Evolutionary conservation across 2,888 invertebrate species (phyloP).

Genomic region (Ryuthela nishihirai): DNA sequence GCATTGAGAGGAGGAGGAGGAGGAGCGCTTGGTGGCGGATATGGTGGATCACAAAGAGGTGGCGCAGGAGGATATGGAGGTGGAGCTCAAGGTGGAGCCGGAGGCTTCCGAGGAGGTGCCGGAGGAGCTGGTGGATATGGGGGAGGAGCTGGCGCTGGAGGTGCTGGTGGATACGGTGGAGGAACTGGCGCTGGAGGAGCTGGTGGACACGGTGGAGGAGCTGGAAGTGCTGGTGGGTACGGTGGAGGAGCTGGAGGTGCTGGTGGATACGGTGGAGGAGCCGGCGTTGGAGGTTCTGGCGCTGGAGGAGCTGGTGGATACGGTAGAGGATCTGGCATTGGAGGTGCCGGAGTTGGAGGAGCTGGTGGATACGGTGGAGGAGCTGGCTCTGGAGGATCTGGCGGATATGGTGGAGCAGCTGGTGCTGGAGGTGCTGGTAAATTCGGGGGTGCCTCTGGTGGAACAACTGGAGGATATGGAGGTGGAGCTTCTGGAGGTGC

Average conservation of each 20-base stretch:
- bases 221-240: constrained; percentile 15
- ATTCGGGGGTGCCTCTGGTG: background rate
- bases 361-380: too few species aligned
- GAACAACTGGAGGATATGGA: background rate
- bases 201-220: constrained; percentile 8
- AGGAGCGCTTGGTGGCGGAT: too few species aligned
- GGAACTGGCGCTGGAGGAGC: too few species aligned
- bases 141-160: background rate
- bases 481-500: constrained; percentile 14
- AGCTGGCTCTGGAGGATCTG: constrained; percentile 7
- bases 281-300: constrained; percentile 8
- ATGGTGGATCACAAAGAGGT: too few species aligned
- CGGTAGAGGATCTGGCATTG: constrained; percentile 4
- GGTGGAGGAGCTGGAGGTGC: constrained; percentile 14
- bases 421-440: constrained; percentile 6
- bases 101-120: too few species aligned
- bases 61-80: too few species aligned
- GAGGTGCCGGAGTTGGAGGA: constrained; percentile 4
- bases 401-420: constrained; percentile 24
- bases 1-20: too few species aligned
- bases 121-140: too few species aligned
- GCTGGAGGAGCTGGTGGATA: too few species aligned
- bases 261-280: constrained; percentile 2
- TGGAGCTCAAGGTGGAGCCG: too few species aligned
- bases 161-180: constrained; percentile 4